A percentile compares a stretch with the other conserved stretches of the same genome.
phyloP scores from a whole-genome alignment of 2,113 vertebrate species.

The Spea multiplicata region DNA sequence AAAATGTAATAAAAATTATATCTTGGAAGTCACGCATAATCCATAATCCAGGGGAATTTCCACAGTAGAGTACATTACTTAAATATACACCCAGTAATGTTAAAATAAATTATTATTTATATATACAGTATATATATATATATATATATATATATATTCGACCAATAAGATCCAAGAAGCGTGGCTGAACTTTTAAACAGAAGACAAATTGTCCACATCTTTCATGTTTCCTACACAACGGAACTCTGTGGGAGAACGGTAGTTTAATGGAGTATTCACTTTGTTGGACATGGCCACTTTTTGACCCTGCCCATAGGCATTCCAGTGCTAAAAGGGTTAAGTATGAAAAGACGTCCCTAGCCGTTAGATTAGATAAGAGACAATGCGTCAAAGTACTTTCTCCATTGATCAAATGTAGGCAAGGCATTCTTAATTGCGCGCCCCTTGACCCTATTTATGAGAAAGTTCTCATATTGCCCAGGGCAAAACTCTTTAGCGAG shows the following conservation, averaged over 20 bases:
- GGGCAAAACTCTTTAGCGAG: conserved; percentile 29
- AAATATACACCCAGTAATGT: too few relatives aligned
- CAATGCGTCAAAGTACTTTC: conserved; percentile 30
- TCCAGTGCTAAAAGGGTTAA: not conserved
- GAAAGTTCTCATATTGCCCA: conserved; percentile 37
- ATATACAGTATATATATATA: too few relatives aligned
- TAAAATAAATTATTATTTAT: too few relatives aligned
- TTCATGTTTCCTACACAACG: conserved; percentile 1
- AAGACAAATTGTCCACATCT: not conserved
- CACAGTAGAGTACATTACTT: too few relatives aligned
- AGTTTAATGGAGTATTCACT: not conserved
- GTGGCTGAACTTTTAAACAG: not conserved
- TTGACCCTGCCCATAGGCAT: not conserved
- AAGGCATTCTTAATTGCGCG: conserved; percentile 28
- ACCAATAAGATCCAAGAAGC: too few relatives aligned
- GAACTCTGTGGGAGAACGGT: not conserved
- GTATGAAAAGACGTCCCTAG: conserved; percentile 1
- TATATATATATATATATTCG: too few relatives aligned
- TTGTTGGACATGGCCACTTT: not conserved
- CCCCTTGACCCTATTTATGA: conserved; percentile 43
- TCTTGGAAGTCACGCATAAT: too few relatives aligned
- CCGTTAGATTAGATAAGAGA: conserved; percentile 37
- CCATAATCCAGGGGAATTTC: too few relatives aligned
- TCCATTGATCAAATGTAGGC: conserved; percentile 30
- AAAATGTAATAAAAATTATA: too few relatives aligned